Evolutionary conservation across 2,113 vertebrate genomes (phyloP).

Genomic region (Laterallus jamaicensis): DNA sequence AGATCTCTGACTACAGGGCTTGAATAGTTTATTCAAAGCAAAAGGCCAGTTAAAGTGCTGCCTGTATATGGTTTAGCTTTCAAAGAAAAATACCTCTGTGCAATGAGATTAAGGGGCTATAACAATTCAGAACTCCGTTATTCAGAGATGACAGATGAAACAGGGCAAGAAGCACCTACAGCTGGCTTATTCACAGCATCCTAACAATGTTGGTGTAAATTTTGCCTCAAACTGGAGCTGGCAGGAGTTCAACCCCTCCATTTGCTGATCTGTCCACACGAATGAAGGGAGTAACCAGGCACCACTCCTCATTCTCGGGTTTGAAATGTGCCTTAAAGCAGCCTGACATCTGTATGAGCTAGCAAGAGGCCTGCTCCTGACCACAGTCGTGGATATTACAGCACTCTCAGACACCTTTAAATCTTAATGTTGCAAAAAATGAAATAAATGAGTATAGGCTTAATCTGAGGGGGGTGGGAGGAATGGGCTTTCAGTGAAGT

Average conservation of each 20-base stretch:
- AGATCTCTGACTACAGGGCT: not conserved
- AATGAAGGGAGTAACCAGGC: not conserved
- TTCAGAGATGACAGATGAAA: slow-evolving; percentile 11
- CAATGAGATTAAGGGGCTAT: not conserved
- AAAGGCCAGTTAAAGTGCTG: not conserved
- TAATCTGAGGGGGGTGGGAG: not conserved
- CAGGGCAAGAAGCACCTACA: not conserved
- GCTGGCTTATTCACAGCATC: not conserved
- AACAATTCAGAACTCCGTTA: not conserved
- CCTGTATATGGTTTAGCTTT: not conserved
- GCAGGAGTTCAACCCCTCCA: not conserved
- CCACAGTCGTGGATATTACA: not conserved
- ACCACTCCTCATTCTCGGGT: not conserved
- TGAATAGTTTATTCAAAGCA: not conserved
- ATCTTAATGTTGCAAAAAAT: not conserved
- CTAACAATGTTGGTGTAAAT: not conserved
- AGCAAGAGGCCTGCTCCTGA: not conserved
- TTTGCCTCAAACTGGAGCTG: not conserved
- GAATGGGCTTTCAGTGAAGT: not conserved
- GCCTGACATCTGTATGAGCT: not conserved
- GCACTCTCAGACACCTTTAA: not conserved
- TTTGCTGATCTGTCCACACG: not conserved
- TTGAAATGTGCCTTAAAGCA: not conserved
- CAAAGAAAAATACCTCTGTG: not conserved
- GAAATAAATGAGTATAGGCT: not conserved